Evolutionary conservation across 64 coral and sea anemone species (phyloP), one percentile per base, ranked within the genome.

Genomic region (Astreopora myriophthalma): DNA sequence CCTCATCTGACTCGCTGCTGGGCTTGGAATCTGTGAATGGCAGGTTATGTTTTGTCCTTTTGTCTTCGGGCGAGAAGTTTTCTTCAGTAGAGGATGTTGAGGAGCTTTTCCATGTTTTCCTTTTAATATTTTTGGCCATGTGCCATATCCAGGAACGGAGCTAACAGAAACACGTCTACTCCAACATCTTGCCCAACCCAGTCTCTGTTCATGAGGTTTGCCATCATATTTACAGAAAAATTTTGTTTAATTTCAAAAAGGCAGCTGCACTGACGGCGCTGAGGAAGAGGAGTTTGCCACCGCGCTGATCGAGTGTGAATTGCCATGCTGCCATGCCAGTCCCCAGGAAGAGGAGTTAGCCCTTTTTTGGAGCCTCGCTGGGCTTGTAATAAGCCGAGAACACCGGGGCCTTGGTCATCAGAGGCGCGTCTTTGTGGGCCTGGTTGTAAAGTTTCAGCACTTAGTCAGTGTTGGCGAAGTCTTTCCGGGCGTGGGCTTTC

Each of bases 381-480:
- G 91, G 91, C 42, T 35, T 22, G 29, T 87, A 93, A 34, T 79
- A 80, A 36, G 87, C 55, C 1, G 14, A 38, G 28, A 93, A 67
- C 32, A 63, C n/a, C 9, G 75, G 74, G 29, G 71, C 77, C 37
- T 71, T 68, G 1, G 52, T 25, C 65, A 16, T 14, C 22, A 14
- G n/a, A 87, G 9, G 8, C 22, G 55, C 20, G 87, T 84, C 8
- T n/a, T n/a, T n/a, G n/a, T n/a, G n/a, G n/a, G 84, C 46, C 28
- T 80, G 52, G 42, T 61, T 70, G 33, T 87, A 93, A 3, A 88
- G 69, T 36, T 79, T 93, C 2, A 93, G 72, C 12, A 85, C 84
- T 12, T 93, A 55, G 60, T 73, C 31, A 2, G 76, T 72, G 30
- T 89, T 71, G 12, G 33, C 12, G 0, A 82, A 55, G 27, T 94